These are phyloP conservation scores for Ochotona curzoniae DNA, from an alignment of 2,113 vertebrate genomes.

Conservation along the genomic window DNA sequence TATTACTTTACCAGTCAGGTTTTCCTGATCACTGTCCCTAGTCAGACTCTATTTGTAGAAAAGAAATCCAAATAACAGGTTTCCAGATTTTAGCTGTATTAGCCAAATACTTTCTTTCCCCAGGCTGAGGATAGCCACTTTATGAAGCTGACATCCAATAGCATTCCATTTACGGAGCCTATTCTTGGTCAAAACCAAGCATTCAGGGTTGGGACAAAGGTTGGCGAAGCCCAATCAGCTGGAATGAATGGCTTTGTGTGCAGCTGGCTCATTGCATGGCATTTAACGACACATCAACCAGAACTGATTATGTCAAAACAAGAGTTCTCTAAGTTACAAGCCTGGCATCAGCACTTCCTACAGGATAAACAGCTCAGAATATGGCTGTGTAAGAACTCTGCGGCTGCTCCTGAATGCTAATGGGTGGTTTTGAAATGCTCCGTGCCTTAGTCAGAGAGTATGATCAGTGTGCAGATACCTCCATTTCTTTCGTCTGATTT, in stretches of 20 bases:
- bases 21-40: neutral
- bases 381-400: neutral
- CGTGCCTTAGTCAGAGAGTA: neutral
- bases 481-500: neutral
- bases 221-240: conserved; percentile 14
- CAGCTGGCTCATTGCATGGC: neutral
- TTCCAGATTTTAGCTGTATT: neutral
- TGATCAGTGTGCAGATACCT: neutral
- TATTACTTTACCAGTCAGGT: neutral
- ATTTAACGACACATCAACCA: conserved; percentile 35
- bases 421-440: neutral
- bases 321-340: conserved; percentile 34
- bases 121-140: neutral
- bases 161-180: neutral
- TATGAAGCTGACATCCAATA: neutral
- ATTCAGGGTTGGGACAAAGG: conserved; percentile 53
- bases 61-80: neutral
- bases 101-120: conserved; percentile 22
- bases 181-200: conserved; percentile 37
- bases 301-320: conserved; percentile 61
- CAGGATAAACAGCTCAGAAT: conserved; percentile 36
- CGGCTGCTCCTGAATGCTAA: neutral
- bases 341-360: conserved; percentile 52
- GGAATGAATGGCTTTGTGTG: conserved; percentile 46
- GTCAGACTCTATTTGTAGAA: neutral